Base-by-base conservation (phyloP, 2,888 invertebrate species). In the Crematogaster levior region DNA sequence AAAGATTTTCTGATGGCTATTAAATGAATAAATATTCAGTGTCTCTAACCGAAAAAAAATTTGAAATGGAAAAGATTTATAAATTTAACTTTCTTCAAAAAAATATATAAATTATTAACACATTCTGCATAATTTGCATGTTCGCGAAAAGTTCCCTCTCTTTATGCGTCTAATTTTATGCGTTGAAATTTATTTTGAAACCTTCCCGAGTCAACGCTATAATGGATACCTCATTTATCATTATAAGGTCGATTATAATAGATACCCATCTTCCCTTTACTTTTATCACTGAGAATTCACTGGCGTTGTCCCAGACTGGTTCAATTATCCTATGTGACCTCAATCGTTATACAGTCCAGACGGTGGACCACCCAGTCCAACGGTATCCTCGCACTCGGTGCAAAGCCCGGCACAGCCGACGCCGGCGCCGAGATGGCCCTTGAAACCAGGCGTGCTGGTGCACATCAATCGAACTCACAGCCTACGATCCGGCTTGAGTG, bases 381-480 rank as follows among this genome's bases (percentile, higher is more conserved):
- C 93, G 74, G 93, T 91, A 61, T 94, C 94, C 65, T 93, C 93
- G 61, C 92, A 91, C 84, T 93, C 93, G 72, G 82, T 86, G 48
- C 89, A 90, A 82, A 86, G 73, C 65, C 75, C 89, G 21, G 83
- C 88, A 83, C 87, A 90, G 60, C 93, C 92, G 60, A 93, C 93
- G 34, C 96, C 96, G 30, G 96, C 96, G 4, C 96, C 95, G 89
- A 97, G 97, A 93, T 98, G 98, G 98, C 98, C 98, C 10, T 95
- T 98, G 84, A 97, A 97, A 92, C 98, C 98, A 3, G 98, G 98
- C 74, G 98, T 98, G 75, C 95, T 98, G 92, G 97, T 98, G 68
- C 98, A 98, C 93, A 97, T 98, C 34, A 98, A 98, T 95, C 97
- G 97, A 81, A 96, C 97, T 94, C 97, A 97, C 94, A 97, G 97